Percentiles rank a stretch among this genome's conserved stretches.
Conservation (phyloP, 1,140 invertebrate species). For the Phthorimaea operculella region DNA sequence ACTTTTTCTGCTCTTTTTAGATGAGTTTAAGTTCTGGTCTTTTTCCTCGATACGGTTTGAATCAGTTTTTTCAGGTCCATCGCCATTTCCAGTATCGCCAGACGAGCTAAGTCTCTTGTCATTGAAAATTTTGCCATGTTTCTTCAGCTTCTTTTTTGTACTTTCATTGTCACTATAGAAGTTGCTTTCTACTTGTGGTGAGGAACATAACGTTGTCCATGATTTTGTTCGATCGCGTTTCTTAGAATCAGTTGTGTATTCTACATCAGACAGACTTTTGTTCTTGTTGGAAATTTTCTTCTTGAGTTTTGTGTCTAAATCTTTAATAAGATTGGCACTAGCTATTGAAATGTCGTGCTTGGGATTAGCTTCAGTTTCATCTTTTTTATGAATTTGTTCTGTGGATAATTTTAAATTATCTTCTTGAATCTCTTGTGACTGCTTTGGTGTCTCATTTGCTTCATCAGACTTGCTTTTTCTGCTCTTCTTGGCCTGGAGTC, state of each 20-base stretch:
- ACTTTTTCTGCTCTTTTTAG: slow-evolving; percentile 1
- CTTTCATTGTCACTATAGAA: slow-evolving; percentile 47
- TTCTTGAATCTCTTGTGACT: not conserved
- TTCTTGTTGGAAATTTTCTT: slow-evolving; percentile 21
- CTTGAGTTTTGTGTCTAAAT: slow-evolving; percentile 20
- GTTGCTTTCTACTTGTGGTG: slow-evolving; percentile 17
- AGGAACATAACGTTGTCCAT: slow-evolving; percentile 26
- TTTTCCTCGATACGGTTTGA: not conserved
- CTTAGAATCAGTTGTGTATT: slow-evolving; percentile 18
- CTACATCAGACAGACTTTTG: slow-evolving; percentile 31
- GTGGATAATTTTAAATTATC: not conserved
- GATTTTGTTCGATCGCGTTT: slow-evolving; percentile 47
- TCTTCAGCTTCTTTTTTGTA: slow-evolving; percentile 27
- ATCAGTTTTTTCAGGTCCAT: not conserved
- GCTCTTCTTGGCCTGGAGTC: slow-evolving; percentile 19
- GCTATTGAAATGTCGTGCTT: slow-evolving; percentile 21
- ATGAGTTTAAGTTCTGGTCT: not conserved
- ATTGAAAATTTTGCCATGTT: slow-evolving; percentile 13
- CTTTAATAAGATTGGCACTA: slow-evolving; percentile 24
- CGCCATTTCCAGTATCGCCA: slow-evolving; percentile 14
- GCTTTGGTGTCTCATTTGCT: slow-evolving; percentile 12
- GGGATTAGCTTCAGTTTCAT: not conserved
- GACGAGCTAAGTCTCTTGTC: slow-evolving; percentile 16
- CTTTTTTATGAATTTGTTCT: not conserved
- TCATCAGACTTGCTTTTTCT: slow-evolving; percentile 7